phyloP scores from a whole-genome alignment of 2,113 vertebrate species.

The Syrmaticus mikado region DNA sequence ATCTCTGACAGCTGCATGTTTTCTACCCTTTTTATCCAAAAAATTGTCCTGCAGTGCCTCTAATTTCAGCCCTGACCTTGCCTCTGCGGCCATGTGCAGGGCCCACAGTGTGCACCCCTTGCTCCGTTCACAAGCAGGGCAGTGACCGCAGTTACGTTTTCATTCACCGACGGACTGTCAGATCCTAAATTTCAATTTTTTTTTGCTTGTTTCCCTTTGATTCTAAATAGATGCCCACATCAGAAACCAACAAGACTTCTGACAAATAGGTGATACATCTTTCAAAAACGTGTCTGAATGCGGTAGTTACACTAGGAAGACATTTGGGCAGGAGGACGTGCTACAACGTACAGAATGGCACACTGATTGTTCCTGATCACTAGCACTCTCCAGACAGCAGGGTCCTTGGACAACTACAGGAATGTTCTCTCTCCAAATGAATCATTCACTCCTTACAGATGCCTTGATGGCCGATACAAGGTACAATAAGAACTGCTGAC shows the following conservation, averaged over 20 bases:
- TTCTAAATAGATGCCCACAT: not conserved
- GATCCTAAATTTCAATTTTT: not conserved
- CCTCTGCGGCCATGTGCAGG: not conserved
- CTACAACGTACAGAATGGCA: not conserved
- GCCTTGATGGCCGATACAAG: not conserved
- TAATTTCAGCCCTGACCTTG: not conserved
- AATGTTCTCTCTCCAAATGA: not conserved
- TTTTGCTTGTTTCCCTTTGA: not conserved
- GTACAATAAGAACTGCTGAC: not conserved
- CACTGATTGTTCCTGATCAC: not conserved
- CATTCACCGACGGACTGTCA: not conserved
- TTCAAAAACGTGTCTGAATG: not conserved
- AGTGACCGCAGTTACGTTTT: not conserved
- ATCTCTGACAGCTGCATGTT: not conserved
- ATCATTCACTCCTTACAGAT: not conserved
- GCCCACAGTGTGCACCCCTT: not conserved
- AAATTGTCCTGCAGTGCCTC: not conserved
- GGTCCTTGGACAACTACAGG: not conserved
- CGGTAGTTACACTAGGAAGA: not conserved
- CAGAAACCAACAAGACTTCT: not conserved
- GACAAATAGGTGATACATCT: not conserved
- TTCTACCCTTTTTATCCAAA: not conserved
- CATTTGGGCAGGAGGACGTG: accelerated
- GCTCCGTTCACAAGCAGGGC: not conserved
- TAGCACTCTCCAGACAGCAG: not conserved